Evolutionary conservation across 2,888 invertebrate genomes (phyloP).

Genomic region (Prenolepis imparis): DNA sequence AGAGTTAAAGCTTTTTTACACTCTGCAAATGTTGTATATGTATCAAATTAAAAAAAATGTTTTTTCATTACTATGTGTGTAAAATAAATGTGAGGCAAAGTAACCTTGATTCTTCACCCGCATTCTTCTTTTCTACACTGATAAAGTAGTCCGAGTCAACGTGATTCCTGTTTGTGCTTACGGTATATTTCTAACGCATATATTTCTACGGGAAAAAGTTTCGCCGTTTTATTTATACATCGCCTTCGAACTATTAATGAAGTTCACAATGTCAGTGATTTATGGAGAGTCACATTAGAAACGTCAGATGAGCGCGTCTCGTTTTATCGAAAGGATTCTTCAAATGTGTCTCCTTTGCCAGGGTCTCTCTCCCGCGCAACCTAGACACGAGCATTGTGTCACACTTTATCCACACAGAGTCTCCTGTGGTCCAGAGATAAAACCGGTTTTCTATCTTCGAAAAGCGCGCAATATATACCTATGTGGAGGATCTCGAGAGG

Average conservation of each 20-base stretch:
- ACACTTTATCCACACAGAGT: not conserved
- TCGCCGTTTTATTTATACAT: not conserved
- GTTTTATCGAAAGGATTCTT: constrained; percentile 1
- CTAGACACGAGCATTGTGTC: not conserved
- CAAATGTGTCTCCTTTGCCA: not conserved
- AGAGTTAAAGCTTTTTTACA: not conserved
- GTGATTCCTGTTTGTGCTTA: not conserved
- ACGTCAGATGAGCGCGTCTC: not conserved
- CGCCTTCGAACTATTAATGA: not conserved
- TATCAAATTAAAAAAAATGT: no score
- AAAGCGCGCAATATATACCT: not conserved
- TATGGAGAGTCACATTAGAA: not conserved
- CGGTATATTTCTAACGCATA: not conserved
- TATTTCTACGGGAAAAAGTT: not conserved
- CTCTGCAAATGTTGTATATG: not conserved
- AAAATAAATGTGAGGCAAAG: not conserved
- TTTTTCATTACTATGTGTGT: not conserved
- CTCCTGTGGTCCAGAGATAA: no score
- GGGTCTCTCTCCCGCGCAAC: no score
- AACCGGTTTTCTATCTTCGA: constrained; percentile 16
- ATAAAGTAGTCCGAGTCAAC: not conserved
- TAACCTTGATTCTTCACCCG: not conserved
- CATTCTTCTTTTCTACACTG: not conserved
- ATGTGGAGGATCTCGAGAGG: not conserved
- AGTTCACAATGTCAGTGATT: not conserved